Evolutionary conservation across 2,797 vertebrate species (phyloP).

Genomic region (Rhynchonycteris naso): DNA sequence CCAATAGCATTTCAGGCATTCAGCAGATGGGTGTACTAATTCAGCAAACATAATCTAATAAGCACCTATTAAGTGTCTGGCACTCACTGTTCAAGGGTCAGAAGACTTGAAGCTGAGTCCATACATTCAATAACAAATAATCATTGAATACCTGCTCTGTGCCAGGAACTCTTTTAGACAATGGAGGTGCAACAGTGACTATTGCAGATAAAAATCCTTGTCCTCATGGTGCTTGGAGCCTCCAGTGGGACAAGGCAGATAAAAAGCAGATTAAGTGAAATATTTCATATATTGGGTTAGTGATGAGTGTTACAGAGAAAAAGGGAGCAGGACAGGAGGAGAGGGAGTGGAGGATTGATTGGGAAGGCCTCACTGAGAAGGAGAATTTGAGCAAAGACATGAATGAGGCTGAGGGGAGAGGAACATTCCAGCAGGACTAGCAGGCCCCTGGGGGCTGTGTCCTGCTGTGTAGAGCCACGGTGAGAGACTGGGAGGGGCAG

Average conservation of each 20-base stretch:
- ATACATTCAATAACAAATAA: not conserved
- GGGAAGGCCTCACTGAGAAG: not conserved
- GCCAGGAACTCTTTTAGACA: not conserved
- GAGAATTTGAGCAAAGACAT: not conserved
- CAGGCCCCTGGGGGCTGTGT: not conserved
- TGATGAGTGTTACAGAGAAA: not conserved
- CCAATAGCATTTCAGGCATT: not conserved
- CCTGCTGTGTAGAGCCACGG: not conserved
- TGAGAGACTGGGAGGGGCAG: not conserved
- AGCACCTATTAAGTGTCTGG: not conserved
- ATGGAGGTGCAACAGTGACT: not conserved
- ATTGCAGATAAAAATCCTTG: not conserved
- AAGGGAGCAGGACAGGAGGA: not conserved
- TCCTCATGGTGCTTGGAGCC: not conserved
- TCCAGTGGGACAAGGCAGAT: not conserved
- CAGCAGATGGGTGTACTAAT: not conserved
- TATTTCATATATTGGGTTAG: not conserved
- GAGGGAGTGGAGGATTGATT: too few species aligned
- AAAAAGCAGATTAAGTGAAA: not conserved
- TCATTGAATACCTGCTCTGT: not conserved
- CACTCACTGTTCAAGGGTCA: not conserved
- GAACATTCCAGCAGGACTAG: not conserved
- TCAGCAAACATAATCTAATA: not conserved
- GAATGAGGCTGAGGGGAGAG: not conserved
- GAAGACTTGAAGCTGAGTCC: not conserved